Base-by-base conservation (phyloP, 2,113 vertebrate genomes). In the Petrocephalus zakoni region DNA sequence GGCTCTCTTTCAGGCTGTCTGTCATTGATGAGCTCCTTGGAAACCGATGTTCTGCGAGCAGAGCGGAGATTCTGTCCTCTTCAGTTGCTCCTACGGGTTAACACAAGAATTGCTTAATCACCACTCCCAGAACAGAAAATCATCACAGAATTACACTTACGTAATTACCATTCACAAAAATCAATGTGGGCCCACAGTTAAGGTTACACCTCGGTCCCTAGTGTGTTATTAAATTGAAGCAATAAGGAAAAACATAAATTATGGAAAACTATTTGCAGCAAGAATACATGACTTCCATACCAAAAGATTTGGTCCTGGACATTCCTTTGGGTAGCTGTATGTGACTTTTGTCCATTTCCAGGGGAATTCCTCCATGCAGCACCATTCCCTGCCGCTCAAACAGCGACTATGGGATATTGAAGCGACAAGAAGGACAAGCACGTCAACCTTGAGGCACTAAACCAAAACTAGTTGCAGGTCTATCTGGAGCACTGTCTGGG, bases 11-110 rank as follows among this genome's bases (percentile, higher is more conserved):
- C 89, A 96, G 96, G 1, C 97, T 95, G 92, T 99, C 98, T 8
- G 97, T 98, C 96, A 99, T 97, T 0, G 98, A 99, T 0, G 98
- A 97, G 92, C 98, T 99, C 91, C 98, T 95, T 1, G 98, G 97
- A 91, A 99, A 99, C 52, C 97, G 96, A 88, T 97, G 97, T 68
- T 99, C 98, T 56, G 97, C 96, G 90, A 98, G 93, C 89, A 98
- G 96, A 22, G 97, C 97, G 0, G 96, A 92, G 89, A 99, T 96
- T 87, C 98, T 96, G 93, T 99, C 97, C 4, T 99, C 98, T 88
- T 99, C 98, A 1, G 95, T 94, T 0, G 95, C 93, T 47, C 95
- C 96, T 96, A 90, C 11, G 91, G 68, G 90, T 82, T 47, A 21
- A 87, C 52, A 87, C 68, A 89, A 51, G 21, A 56, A 83, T 22